Conservation (phyloP, 2,888 invertebrate genomes). For the Plemyria rubiginata region DNA sequence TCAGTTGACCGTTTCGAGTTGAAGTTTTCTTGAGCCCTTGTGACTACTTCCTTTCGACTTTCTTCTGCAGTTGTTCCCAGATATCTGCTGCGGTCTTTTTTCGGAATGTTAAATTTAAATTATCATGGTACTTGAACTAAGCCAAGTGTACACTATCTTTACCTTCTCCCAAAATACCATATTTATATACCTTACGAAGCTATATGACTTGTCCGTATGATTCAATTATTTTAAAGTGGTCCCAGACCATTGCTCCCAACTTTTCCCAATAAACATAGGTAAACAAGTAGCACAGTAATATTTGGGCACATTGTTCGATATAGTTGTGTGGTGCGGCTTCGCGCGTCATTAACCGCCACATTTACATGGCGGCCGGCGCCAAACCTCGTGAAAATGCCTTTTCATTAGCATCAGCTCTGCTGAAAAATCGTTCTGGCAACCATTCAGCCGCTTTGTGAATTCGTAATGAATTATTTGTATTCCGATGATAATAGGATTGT, state of each 20-base stretch:
- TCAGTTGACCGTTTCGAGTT: slow-evolving; percentile 1
- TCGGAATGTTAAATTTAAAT: no score
- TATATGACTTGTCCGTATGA: not conserved
- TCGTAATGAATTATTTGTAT: slow-evolving; percentile 43
- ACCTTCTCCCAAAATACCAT: no score
- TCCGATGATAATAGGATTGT: slow-evolving; percentile 16
- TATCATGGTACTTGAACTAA: no score
- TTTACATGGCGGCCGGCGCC: slow-evolving; percentile 80
- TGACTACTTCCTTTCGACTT: not conserved
- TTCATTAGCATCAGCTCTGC: slow-evolving; percentile 81
- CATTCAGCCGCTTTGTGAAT: slow-evolving; percentile 53
- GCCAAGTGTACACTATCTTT: not conserved
- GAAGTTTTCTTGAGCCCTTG: not conserved
- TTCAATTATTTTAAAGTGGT: not conserved
- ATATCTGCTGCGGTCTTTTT: no score
- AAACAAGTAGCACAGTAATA: slow-evolving; percentile 49
- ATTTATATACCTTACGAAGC: not conserved
- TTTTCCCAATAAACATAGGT: slow-evolving; percentile 32
- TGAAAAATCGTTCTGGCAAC: slow-evolving; percentile 76
- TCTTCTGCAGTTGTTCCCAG: not conserved
- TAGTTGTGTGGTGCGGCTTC: slow-evolving; percentile 68
- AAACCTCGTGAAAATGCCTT: slow-evolving; percentile 82
- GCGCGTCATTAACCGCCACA: slow-evolving; percentile 77
- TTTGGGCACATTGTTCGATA: slow-evolving; percentile 49
- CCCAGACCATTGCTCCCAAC: slow-evolving; percentile 15